These are phyloP conservation scores for Ganaspis brasiliensis DNA, from an alignment of 2,888 invertebrate genomes.

Conservation along the genomic window DNA sequence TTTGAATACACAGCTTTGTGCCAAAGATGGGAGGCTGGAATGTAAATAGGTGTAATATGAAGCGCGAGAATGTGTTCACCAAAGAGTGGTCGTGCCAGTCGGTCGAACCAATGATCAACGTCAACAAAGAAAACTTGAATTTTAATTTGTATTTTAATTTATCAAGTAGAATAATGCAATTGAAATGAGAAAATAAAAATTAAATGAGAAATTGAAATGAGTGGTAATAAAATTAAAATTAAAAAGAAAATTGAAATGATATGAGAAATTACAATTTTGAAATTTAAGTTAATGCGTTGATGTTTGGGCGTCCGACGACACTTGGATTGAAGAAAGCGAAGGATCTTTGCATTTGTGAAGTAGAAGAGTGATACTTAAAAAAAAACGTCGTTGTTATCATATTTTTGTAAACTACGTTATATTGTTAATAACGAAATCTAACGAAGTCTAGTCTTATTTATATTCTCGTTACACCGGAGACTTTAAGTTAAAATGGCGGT, in stretches of 20 bases:
- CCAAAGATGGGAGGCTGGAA: slow-evolving; percentile 77
- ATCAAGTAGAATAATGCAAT: too few relatives aligned
- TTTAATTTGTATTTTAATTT: background rate
- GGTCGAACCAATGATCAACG: slow-evolving; percentile 6
- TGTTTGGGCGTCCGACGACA: background rate
- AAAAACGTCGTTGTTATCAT: slow-evolving; percentile 28
- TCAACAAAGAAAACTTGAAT: background rate
- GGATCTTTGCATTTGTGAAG: slow-evolving; percentile 28
- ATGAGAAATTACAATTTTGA: background rate
- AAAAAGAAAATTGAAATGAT: too few relatives aligned
- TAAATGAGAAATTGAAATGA: background rate
- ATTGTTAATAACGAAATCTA: slow-evolving; percentile 39
- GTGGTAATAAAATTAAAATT: background rate
- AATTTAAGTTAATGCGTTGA: too few relatives aligned
- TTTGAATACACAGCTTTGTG: slow-evolving; percentile 63
- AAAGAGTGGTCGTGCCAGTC: slow-evolving; percentile 70
- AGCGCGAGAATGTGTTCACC: slow-evolving; percentile 69
- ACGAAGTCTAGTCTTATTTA: slow-evolving; percentile 66
- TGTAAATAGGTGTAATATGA: slow-evolving; percentile 47
- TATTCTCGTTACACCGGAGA: slow-evolving; percentile 68
- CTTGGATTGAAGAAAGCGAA: background rate
- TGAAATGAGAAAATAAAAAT: background rate
- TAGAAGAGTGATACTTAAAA: slow-evolving; percentile 36
- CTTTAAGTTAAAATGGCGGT: slow-evolving; percentile 37
- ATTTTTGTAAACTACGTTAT: slow-evolving; percentile 38